phyloP scores from a whole-genome alignment of 2,888 invertebrate species.

The Eumerus sabulonum region DNA sequence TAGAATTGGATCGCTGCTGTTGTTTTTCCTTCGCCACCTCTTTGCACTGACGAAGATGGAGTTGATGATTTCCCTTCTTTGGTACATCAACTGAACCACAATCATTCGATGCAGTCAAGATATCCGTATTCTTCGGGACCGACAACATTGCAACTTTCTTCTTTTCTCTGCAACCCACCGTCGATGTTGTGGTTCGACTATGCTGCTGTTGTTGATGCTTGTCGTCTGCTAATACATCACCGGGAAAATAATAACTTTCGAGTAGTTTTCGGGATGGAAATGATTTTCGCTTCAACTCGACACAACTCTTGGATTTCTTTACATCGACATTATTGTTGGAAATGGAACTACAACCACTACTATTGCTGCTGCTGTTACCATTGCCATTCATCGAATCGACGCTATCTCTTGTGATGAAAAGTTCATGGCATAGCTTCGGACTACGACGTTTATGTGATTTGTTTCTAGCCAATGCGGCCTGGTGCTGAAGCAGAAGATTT shows the following conservation, averaged over 20 bases:
- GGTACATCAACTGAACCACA: conserved; percentile 52
- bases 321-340: conserved; percentile 24
- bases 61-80: conserved; percentile 59
- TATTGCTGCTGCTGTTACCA: conserved; percentile 5
- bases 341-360: not conserved
- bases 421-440: conserved; percentile 63
- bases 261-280: conserved; percentile 62
- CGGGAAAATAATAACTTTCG: conserved; percentile 56
- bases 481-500: conserved; percentile 37
- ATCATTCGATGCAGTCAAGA: conserved; percentile 41
- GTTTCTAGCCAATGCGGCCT: conserved; percentile 17
- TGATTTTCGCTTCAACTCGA: conserved; percentile 62
- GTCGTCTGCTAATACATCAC: conserved; percentile 25
- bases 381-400: conserved; percentile 16
- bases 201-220: conserved; percentile 26
- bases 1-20: conserved; percentile 46
- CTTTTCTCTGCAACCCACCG: not conserved
- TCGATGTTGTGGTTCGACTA: no score
- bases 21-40: conserved; percentile 11
- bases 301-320: conserved; percentile 60
- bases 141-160: conserved; percentile 60
- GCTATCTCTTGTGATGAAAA: conserved; percentile 53
- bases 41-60: conserved; percentile 12
- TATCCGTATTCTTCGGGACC: conserved; percentile 60
- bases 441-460: conserved; percentile 55